These are phyloP conservation scores for Scaptomyza polygonia DNA, from an alignment of 2,888 invertebrate genomes.

Conservation along the genomic window DNA sequence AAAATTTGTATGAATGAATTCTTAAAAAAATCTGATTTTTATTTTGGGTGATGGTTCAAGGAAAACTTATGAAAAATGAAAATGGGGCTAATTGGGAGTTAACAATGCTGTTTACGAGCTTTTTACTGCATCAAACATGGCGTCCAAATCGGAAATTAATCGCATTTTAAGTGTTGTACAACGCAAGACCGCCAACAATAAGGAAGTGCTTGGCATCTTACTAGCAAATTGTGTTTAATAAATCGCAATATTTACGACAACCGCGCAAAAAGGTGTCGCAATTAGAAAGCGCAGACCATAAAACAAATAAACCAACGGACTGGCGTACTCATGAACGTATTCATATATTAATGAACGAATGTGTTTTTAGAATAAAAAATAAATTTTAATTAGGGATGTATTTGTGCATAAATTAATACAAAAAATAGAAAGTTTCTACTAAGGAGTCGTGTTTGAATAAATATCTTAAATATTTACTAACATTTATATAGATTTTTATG, in stretches of 20 bases:
- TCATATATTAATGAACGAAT: no score
- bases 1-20: constrained; percentile 83
- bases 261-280: constrained; percentile 4
- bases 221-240: constrained; percentile 33
- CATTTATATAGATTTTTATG: neutral
- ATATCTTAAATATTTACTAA: neutral
- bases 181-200: constrained; percentile 12
- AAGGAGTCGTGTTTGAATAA: constrained; percentile 12
- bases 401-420: neutral
- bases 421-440: constrained; percentile 16
- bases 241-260: constrained; percentile 25
- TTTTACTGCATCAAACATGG: constrained; percentile 2
- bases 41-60: constrained; percentile 32
- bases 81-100: constrained; percentile 9
- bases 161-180: constrained; percentile 10
- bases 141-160: neutral
- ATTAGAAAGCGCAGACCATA: neutral
- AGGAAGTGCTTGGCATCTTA: constrained; percentile 21
- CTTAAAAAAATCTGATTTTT: constrained; percentile 64
- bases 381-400: constrained; percentile 52
- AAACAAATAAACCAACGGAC: constrained; percentile 8
- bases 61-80: neutral
- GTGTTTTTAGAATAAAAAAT: constrained; percentile 30
- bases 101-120: constrained; percentile 10
- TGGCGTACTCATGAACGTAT: no score